phyloP scores from a whole-genome alignment of 2,797 vertebrate genomes.

The Neosalanx taihuensis region DNA sequence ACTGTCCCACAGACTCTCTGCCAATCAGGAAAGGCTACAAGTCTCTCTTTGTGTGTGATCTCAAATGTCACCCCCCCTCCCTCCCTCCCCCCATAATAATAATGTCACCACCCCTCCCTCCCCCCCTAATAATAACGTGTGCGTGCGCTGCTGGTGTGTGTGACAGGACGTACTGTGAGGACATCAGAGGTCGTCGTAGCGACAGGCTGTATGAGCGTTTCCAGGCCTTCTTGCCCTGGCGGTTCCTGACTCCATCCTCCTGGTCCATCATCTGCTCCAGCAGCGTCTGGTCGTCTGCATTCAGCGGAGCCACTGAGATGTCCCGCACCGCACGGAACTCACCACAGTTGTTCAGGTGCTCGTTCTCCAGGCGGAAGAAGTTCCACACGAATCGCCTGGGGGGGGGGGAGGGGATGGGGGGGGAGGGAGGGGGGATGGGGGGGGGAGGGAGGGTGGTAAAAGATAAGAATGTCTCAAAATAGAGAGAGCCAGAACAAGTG shows the following conservation, averaged over 20 bases:
- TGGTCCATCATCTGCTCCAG: conserved; percentile 99
- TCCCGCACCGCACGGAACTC: conserved; percentile 95
- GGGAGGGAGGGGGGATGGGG: too few relatives aligned
- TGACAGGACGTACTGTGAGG: conserved; percentile 79
- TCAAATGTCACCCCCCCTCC: not conserved
- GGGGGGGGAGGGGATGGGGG: not conserved
- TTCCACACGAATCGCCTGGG: conserved; percentile 96
- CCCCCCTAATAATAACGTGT: not conserved
- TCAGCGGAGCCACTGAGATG: conserved; percentile 95
- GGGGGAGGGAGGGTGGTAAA: not conserved
- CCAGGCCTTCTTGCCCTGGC: conserved; percentile 90
- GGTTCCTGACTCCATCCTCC: conserved; percentile 91
- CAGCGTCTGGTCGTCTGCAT: conserved; percentile 94
- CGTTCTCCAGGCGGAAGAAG: conserved; percentile 97
- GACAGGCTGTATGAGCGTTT: conserved; percentile 91
- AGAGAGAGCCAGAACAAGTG: too few relatives aligned
- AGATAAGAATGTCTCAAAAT: not conserved
- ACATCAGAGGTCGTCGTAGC: conserved; percentile 85
- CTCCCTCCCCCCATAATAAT: not conserved
- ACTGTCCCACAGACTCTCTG: too few relatives aligned
- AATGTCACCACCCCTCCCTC: not conserved
- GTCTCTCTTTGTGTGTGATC: too few relatives aligned
- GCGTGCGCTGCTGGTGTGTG: not conserved
- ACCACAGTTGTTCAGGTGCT: conserved; percentile 97
- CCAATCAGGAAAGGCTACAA: too few relatives aligned